A percentile compares a stretch with the other conserved stretches of the same genome.
Conservation (phyloP, 2,888 invertebrate genomes). For the Pristionchus maxplancki region DNA sequence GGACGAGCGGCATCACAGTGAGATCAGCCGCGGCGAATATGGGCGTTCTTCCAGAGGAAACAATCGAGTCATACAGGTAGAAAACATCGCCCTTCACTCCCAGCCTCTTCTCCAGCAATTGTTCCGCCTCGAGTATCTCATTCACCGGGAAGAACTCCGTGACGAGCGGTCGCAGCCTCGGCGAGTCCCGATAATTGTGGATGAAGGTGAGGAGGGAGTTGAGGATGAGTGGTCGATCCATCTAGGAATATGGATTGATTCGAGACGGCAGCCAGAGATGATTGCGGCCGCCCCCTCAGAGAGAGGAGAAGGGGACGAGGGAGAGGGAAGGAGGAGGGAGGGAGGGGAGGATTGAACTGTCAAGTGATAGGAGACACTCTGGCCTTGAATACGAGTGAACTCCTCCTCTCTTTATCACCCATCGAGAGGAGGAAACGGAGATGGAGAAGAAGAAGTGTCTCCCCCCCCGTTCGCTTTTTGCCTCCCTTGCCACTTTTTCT, state of each 20-base stretch:
- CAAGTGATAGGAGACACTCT: not conserved
- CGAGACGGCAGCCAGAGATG: not conserved
- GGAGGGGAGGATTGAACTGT: conserved; percentile 5
- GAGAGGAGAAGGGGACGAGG: not conserved
- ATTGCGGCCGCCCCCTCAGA: conserved; percentile 23
- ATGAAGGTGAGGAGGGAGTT: conserved; percentile 73
- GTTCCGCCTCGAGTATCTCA: conserved; percentile 47
- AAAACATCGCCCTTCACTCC: conserved; percentile 43
- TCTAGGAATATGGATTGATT: conserved; percentile 36
- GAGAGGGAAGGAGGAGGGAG: not conserved
- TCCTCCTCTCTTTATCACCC: conserved; percentile 46
- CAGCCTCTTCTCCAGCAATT: not conserved
- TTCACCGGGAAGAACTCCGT: conserved; percentile 49
- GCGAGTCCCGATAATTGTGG: conserved; percentile 56
- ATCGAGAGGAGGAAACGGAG: conserved; percentile 18
- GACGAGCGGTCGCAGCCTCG: conserved; percentile 49
- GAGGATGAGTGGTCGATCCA: conserved; percentile 65
- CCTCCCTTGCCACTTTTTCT: not conserved
- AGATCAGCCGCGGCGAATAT: conserved; percentile 69
- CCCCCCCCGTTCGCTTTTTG: conserved; percentile 1
- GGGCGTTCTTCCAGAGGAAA: conserved; percentile 51
- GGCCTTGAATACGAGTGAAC: conserved; percentile 39
- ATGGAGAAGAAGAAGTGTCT: not conserved
- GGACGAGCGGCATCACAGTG: conserved; percentile 60
- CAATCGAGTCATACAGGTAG: conserved; percentile 35